phyloP scores from a whole-genome alignment of 2,888 invertebrate species.

The Drosophila hamatofila region DNA sequence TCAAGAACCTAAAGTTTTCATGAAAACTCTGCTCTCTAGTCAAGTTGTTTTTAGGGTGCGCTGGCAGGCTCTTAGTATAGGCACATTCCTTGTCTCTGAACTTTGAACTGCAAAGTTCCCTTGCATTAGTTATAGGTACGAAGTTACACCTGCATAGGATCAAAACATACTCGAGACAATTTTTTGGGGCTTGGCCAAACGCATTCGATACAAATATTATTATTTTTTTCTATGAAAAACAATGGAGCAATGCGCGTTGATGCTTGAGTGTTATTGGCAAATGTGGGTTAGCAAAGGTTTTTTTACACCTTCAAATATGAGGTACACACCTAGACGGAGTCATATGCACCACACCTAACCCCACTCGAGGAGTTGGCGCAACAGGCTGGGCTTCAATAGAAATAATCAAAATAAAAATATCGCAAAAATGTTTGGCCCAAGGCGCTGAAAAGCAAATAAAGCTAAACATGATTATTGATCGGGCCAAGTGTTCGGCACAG shows the following conservation, averaged over 20 bases:
- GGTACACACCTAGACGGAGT: conserved; percentile 66
- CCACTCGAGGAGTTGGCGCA: conserved; percentile 34
- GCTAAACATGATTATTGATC: conserved; percentile 71
- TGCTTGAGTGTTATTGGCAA: conserved; percentile 28
- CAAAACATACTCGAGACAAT: neutral
- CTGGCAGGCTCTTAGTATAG: conserved; percentile 1
- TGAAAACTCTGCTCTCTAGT: neutral
- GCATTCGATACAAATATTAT: conserved; percentile 42
- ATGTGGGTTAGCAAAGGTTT: conserved; percentile 73
- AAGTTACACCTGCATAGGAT: conserved; percentile 51
- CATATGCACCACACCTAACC: conserved; percentile 54
- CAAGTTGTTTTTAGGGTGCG: conserved; percentile 2
- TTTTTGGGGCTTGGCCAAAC: conserved; percentile 51
- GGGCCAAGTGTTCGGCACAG: conserved; percentile 58
- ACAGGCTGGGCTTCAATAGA: conserved; percentile 30
- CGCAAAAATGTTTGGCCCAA: conserved; percentile 32
- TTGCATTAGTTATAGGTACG: conserved; percentile 19
- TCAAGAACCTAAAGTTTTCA: neutral
- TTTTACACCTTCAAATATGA: conserved; percentile 66
- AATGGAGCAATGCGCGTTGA: conserved; percentile 27
- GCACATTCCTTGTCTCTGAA: conserved; percentile 27
- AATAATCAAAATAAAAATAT: conserved; percentile 49
- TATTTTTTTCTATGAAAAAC: neutral
- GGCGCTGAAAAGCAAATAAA: conserved; percentile 57
- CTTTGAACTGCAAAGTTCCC: conserved; percentile 34